Conservation (phyloP, 1,140 invertebrate species). For the Microplitis demolitor region DNA sequence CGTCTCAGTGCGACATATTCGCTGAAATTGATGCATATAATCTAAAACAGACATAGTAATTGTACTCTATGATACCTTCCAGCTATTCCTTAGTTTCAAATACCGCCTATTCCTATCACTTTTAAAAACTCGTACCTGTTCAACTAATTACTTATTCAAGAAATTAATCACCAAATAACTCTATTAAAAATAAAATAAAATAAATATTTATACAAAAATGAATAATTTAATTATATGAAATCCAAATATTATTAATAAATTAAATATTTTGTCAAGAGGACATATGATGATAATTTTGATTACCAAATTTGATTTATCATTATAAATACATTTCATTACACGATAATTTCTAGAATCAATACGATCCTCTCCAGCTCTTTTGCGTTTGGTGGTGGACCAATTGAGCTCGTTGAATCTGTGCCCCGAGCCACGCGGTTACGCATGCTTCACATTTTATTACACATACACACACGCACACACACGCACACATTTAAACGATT, state of each 20-base stretch:
- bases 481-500: not conserved
- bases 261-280: too few relatives aligned
- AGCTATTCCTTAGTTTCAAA: too few relatives aligned
- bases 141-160: too few relatives aligned
- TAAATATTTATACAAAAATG: too few relatives aligned
- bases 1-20: slow-evolving; percentile 48
- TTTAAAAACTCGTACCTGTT: too few relatives aligned
- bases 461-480: not conserved
- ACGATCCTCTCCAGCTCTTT: slow-evolving; percentile 41
- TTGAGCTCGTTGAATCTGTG: slow-evolving; percentile 63
- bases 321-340: slow-evolving; percentile 12
- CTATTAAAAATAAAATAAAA: too few relatives aligned
- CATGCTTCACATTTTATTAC: slow-evolving; percentile 30
- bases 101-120: too few relatives aligned
- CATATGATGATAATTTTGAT: not conserved
- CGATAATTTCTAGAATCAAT: slow-evolving; percentile 54
- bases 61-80: too few relatives aligned
- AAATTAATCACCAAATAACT: too few relatives aligned
- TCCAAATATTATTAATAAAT: too few relatives aligned
- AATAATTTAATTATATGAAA: too few relatives aligned
- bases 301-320: too few relatives aligned
- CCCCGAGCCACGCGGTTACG: slow-evolving; percentile 57
- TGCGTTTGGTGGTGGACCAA: slow-evolving; percentile 46
- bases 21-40: slow-evolving; percentile 53
- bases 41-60: slow-evolving; percentile 27